A percentile compares a stretch with the other conserved stretches of the same genome.
Conservation (phyloP, 2,113 vertebrate species). For the Rana temporaria region DNA sequence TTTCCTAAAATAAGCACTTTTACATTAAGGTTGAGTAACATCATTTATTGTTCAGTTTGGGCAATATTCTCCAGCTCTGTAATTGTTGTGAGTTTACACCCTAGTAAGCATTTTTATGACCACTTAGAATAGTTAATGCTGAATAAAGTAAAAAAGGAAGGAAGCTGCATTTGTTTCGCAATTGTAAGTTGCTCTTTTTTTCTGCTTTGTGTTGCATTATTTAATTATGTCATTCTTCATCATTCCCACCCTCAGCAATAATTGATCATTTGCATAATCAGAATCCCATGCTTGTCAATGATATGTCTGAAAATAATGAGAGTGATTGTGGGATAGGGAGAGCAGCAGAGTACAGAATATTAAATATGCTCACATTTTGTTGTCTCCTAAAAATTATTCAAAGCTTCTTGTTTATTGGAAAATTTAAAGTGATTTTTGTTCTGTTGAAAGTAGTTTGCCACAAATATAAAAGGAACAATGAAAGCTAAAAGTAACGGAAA, state of each 20-base stretch:
- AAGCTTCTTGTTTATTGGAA: slow-evolving; percentile 5
- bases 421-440: not conserved
- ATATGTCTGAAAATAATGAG: slow-evolving; percentile 52
- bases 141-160: slow-evolving; percentile 39
- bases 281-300: slow-evolving; percentile 52
- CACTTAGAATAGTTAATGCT: slow-evolving; percentile 43
- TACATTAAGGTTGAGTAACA: slow-evolving; percentile 69
- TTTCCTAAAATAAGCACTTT: slow-evolving; percentile 70
- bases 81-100: slow-evolving; percentile 48
- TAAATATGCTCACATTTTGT: slow-evolving; percentile 4
- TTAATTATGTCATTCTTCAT: slow-evolving; percentile 48
- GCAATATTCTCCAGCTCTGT: slow-evolving; percentile 61
- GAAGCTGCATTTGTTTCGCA: slow-evolving; percentile 17
- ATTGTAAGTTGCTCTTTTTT: slow-evolving; percentile 7
- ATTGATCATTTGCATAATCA: slow-evolving; percentile 58
- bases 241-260: slow-evolving; percentile 44
- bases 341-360: slow-evolving; percentile 16
- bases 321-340: slow-evolving; percentile 1
- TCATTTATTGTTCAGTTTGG: slow-evolving; percentile 64
- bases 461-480: slow-evolving; percentile 1
- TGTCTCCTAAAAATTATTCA: slow-evolving; percentile 4
- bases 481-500: not conserved
- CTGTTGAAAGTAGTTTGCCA: not conserved
- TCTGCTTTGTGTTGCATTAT: slow-evolving; percentile 28
- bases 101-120: slow-evolving; percentile 52